Conservation (phyloP, 2,113 vertebrate species). For the Macroglossus sobrinus region DNA sequence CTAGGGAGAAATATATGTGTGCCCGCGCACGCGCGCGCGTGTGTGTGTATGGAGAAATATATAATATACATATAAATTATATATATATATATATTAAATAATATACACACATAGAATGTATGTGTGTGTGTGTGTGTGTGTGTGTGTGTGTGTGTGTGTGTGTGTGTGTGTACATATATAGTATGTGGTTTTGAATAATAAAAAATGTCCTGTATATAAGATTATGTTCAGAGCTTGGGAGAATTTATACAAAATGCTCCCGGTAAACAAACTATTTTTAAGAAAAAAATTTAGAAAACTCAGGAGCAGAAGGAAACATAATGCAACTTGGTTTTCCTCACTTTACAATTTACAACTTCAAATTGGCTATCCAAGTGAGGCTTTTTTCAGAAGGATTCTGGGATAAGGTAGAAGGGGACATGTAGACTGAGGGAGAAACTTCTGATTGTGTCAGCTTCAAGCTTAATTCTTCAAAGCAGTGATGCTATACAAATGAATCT, state of each 20-base stretch:
- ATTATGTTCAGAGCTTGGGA: constrained; percentile 62
- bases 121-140: no score
- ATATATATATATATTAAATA: no score
- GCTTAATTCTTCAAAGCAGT: background rate
- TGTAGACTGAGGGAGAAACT: background rate
- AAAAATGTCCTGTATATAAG: constrained; percentile 57
- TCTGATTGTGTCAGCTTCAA: background rate
- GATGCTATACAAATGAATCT: background rate
- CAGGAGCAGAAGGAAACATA: background rate
- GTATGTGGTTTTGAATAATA: constrained; percentile 32
- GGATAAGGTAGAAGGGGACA: rapidly evolving
- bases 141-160: no score
- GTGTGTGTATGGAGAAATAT: no score
- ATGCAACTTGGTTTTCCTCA: background rate
- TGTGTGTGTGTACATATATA: background rate
- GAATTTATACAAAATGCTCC: constrained; percentile 42
- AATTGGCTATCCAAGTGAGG: background rate
- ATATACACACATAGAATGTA: no score
- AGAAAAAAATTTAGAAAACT: constrained; percentile 61
- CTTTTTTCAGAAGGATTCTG: background rate
- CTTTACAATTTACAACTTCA: constrained; percentile 49
- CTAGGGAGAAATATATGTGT: constrained; percentile 29
- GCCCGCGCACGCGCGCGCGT: no score
- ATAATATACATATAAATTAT: no score
- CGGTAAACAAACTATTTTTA: constrained; percentile 40